Percentiles rank a stretch among this genome's conserved stretches.
Conservation (phyloP, 2,888 invertebrate genomes). For the Nephrotoma flavescens region DNA sequence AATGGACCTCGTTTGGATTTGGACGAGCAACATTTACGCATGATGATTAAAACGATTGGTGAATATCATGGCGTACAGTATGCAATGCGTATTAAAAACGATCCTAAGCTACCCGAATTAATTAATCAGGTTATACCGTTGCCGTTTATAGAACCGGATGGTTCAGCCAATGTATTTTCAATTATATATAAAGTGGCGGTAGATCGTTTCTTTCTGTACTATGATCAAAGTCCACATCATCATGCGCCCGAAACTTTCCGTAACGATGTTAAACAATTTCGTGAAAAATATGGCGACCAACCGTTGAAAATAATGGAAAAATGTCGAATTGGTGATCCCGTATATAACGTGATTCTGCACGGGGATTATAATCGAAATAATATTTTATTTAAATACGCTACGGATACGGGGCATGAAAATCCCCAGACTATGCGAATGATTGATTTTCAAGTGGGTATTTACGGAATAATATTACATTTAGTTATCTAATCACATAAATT, state of each 20-base stretch:
- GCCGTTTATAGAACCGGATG: slow-evolving; percentile 15
- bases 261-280: slow-evolving; percentile 17
- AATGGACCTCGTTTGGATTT: slow-evolving; percentile 23
- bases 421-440: slow-evolving; percentile 22
- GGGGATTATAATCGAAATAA: slow-evolving; percentile 32
- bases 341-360: slow-evolving; percentile 24
- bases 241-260: slow-evolving; percentile 10
- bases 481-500: not conserved
- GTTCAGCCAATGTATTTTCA: slow-evolving; percentile 14
- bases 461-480: not conserved
- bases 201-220: slow-evolving; percentile 25
- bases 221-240: slow-evolving; percentile 15
- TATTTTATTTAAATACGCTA: slow-evolving; percentile 23
- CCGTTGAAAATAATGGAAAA: slow-evolving; percentile 23
- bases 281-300: slow-evolving; percentile 19
- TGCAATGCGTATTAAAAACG: slow-evolving; percentile 20
- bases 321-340: slow-evolving; percentile 19
- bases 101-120: slow-evolving; percentile 18
- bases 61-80: slow-evolving; percentile 26
- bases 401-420: slow-evolving; percentile 8
- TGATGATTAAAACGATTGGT: slow-evolving; percentile 21
- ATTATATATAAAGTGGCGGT: slow-evolving; percentile 23
- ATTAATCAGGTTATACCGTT: slow-evolving; percentile 19
- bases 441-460: slow-evolving; percentile 20
- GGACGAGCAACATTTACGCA: slow-evolving; percentile 20